Base-by-base conservation (phyloP, 2,888 invertebrate genomes). In the Petrophora chlorosata region DNA sequence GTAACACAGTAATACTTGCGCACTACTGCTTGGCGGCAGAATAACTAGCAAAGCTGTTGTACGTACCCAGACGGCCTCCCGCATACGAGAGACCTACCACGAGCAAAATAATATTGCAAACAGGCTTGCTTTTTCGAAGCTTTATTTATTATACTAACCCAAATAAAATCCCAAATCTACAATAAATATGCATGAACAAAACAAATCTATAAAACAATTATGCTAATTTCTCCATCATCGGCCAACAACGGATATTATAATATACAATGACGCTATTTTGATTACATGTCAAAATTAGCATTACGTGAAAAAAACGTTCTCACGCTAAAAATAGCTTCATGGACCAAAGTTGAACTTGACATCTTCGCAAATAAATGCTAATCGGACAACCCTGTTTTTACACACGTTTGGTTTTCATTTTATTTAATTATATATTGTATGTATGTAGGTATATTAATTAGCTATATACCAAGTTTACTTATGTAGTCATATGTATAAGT, bases 291-390 rank as follows among this genome's bases (percentile, higher is more conserved):
- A 58, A 60, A 61, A 56, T 38, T 58, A 47, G 62, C 51, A 56
- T 25, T 28, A 64, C 36, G 15, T 16, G n/a, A 56, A 60, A 43
- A 56, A 43, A 36, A 4, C 26, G 38, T 38, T 30, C 28, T 36
- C 16, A 14, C 10, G 28, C 40, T 25, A 33, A 48, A 45, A 39
- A 29, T 22, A 29, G 9, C 36, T 25, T 35, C 41, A 44, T 22
- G 48, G 36, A 56, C 46, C 30, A 50, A 43, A 22, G 15, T 16
- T 57, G 53, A 65, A 63, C 61, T 62, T 66, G 66, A 63, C 60
- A 65, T 39, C 43, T 30, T 38, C 34, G 47, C 48, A 25, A 26
- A 41, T 10, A 26, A 51, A 38, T 36, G 50, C 48, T 51, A 49
- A 59, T 56, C 46, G 41, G 54, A 51, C 58, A 44, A 54, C 40